Percentiles rank a stretch among this genome's conserved stretches.
These are phyloP conservation scores for Encarsia formosa DNA, from an alignment of 2,888 invertebrate species.

Conservation along the genomic window DNA sequence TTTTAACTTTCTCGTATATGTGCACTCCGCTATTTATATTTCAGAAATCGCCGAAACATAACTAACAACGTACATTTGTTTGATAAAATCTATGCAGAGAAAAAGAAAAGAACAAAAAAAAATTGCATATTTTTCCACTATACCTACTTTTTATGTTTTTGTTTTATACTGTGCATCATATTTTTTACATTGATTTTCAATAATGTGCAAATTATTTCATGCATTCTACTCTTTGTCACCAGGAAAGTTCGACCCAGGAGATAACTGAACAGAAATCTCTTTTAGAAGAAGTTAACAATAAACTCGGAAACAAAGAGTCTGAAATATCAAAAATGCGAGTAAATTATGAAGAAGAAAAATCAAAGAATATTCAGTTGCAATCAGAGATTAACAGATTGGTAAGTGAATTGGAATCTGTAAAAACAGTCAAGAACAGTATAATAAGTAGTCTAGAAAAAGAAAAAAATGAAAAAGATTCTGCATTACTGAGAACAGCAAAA, in stretches of 20 bases:
- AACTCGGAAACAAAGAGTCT: slow-evolving; percentile 33
- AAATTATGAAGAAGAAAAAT: slow-evolving; percentile 40
- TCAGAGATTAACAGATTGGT: slow-evolving; percentile 41
- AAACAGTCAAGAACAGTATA: slow-evolving; percentile 35
- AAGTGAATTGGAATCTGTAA: slow-evolving; percentile 42
- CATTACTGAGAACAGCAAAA: slow-evolving; percentile 73
- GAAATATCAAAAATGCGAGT: slow-evolving; percentile 38
- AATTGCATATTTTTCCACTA: too few species aligned
- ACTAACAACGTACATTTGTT: too few species aligned
- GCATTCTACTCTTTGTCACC: slow-evolving; percentile 19
- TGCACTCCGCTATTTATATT: too few species aligned
- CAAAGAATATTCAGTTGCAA: slow-evolving; percentile 41
- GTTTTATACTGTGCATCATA: neutral
- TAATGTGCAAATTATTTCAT: neutral
- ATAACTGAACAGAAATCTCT: slow-evolving; percentile 38
- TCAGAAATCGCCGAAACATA: too few species aligned
- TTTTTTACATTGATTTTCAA: neutral
- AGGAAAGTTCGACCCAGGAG: slow-evolving; percentile 43
- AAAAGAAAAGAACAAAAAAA: too few species aligned
- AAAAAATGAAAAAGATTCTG: slow-evolving; percentile 71
- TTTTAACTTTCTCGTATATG: too few species aligned
- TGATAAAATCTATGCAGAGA: too few species aligned
- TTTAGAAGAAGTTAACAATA: slow-evolving; percentile 35
- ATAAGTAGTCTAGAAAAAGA: slow-evolving; percentile 53
- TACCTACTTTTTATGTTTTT: neutral